Evolutionary conservation across 92 coral and sea anemone species (phyloP).

Genomic region (Palythoa heliodiscus): DNA sequence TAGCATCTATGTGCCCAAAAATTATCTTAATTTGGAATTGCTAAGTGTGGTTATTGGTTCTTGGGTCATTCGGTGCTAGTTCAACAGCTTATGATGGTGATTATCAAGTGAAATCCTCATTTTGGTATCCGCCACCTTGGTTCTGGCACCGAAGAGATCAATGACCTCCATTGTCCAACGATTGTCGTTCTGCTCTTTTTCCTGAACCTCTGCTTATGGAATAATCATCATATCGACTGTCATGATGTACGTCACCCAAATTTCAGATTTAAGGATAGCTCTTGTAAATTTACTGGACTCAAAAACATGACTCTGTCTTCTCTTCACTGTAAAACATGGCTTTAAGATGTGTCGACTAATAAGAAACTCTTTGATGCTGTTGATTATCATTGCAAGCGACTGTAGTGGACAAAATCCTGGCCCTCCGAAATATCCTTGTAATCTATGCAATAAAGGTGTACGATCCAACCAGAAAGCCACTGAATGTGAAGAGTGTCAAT

Average conservation of each 20-base stretch:
- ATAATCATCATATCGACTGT: too few relatives aligned
- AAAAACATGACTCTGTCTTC: slow-evolving; percentile 2
- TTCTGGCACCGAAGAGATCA: too few relatives aligned
- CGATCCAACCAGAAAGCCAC: neutral
- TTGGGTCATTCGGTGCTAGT: too few relatives aligned
- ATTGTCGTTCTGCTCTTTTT: neutral
- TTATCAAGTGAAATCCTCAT: too few relatives aligned
- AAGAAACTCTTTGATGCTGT: slow-evolving; percentile 2
- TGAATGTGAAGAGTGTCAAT: neutral
- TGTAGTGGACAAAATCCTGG: neutral
- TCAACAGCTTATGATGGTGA: too few relatives aligned
- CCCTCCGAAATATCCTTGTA: neutral
- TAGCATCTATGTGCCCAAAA: too few relatives aligned
- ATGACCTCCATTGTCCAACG: neutral
- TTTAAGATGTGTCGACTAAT: neutral
- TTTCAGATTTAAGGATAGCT: neutral
- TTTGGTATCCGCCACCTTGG: too few relatives aligned
- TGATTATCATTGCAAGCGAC: neutral
- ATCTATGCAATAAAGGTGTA: neutral
- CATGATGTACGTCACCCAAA: too few relatives aligned
- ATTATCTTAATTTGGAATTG: too few relatives aligned
- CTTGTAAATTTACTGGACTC: slow-evolving; percentile 5
- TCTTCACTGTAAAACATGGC: neutral
- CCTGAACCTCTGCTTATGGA: too few relatives aligned
- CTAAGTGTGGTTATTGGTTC: too few relatives aligned